phyloP scores from a whole-genome alignment of 1,140 invertebrate species.

The Lepidotrigona ventralis region DNA sequence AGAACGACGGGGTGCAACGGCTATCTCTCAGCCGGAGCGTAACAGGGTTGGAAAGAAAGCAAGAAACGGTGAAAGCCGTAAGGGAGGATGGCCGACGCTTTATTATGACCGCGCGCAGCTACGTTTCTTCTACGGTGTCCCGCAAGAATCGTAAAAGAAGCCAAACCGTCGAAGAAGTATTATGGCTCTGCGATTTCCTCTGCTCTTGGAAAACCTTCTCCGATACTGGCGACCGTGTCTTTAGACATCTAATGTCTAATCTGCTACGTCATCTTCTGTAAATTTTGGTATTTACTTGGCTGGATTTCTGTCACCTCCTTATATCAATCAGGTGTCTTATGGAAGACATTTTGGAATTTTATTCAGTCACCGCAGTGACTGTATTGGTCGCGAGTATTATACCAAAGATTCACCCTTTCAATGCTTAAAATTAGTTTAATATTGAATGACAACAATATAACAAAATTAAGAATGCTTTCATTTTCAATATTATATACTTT shows the following conservation, averaged over 20 bases:
- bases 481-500: too few species aligned
- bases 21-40: slow-evolving; percentile 47
- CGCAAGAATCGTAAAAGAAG: slow-evolving; percentile 64
- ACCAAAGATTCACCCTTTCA: too few species aligned
- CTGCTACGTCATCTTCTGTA: not conserved
- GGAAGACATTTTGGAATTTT: too few species aligned
- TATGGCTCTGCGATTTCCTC: slow-evolving; percentile 56
- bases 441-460: too few species aligned
- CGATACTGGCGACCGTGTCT: too few species aligned
- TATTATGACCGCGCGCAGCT: slow-evolving; percentile 54
- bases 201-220: slow-evolving; percentile 7
- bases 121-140: slow-evolving; percentile 60
- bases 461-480: too few species aligned
- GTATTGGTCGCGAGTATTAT: too few species aligned
- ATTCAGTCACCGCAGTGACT: too few species aligned
- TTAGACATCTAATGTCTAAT: not conserved
- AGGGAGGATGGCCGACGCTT: slow-evolving; percentile 51
- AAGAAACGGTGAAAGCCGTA: slow-evolving; percentile 46
- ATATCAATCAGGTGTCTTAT: too few species aligned
- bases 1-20: slow-evolving; percentile 22
- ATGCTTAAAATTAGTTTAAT: too few species aligned
- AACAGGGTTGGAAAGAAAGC: slow-evolving; percentile 46
- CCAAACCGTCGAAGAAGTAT: slow-evolving; percentile 55
- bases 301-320: too few species aligned
- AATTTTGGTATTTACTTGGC: not conserved